These are phyloP conservation scores for Mesoclemmys tuberculata DNA, from an alignment of 2,113 vertebrate genomes.

Conservation along the genomic window DNA sequence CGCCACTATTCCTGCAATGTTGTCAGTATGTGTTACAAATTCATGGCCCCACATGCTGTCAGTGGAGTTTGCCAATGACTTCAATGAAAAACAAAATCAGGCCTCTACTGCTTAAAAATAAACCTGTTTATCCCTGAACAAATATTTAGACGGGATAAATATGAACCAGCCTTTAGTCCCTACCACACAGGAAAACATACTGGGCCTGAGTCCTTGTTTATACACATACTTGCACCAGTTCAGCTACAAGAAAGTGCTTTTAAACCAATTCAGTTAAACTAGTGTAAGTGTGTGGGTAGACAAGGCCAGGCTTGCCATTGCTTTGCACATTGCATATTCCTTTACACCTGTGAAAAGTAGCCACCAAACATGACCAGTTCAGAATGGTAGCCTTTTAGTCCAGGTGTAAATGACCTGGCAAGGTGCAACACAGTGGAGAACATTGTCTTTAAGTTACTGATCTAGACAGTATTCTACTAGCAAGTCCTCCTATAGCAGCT, in stretches of 20 bases:
- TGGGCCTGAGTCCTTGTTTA: neutral
- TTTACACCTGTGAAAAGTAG: neutral
- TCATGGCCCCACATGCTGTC: neutral
- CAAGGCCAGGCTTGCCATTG: neutral
- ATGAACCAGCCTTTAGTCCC: neutral
- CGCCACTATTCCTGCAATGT: neutral
- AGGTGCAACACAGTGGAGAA: neutral
- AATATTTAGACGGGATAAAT: neutral
- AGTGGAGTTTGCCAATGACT: neutral
- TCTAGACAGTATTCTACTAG: neutral
- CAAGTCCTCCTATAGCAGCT: neutral
- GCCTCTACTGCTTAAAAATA: neutral
- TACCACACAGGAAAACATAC: neutral
- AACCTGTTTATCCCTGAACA: neutral
- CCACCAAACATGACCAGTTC: neutral
- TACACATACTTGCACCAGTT: neutral
- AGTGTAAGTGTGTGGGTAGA: neutral
- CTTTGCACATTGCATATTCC: neutral
- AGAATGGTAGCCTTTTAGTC: neutral
- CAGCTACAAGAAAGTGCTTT: neutral
- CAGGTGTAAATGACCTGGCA: neutral
- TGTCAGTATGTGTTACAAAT: neutral
- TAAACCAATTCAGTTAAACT: neutral
- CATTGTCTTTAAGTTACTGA: neutral
- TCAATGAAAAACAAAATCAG: neutral